phyloP scores from a whole-genome alignment of 2,888 invertebrate species.

The Thumatha senex region DNA sequence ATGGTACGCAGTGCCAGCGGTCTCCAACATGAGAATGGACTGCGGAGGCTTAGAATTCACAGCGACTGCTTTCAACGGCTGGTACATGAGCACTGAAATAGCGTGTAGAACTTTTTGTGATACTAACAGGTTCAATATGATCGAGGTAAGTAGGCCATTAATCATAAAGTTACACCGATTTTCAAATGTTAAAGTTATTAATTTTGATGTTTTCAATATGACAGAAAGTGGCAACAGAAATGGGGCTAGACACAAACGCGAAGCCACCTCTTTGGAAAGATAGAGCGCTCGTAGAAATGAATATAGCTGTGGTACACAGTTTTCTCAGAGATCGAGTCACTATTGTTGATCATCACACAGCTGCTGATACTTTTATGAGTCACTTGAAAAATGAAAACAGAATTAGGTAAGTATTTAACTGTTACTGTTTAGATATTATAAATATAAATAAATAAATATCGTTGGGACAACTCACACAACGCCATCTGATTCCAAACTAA shows the following conservation, averaged over 20 bases:
- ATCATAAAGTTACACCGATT: too few relatives aligned
- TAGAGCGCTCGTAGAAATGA: constrained; percentile 94
- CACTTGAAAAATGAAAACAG: constrained; percentile 95
- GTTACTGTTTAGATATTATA: not conserved
- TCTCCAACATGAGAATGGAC: constrained; percentile 95
- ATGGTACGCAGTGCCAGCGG: constrained; percentile 96
- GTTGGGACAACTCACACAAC: too few relatives aligned
- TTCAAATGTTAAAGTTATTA: too few relatives aligned
- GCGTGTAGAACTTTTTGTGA: constrained; percentile 96
- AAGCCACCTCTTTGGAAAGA: constrained; percentile 96
- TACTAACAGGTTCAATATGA: constrained; percentile 90
- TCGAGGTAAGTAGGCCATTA: constrained; percentile 86
- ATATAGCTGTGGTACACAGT: constrained; percentile 95
- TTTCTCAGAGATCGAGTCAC: constrained; percentile 93
- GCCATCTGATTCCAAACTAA: too few relatives aligned
- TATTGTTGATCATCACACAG: constrained; percentile 97
- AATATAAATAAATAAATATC: too few relatives aligned
- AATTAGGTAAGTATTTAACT: constrained; percentile 83
- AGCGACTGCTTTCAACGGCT: constrained; percentile 96
- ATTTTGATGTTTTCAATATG: too few relatives aligned
- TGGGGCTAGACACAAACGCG: constrained; percentile 94
- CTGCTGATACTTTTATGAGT: constrained; percentile 97
- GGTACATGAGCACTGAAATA: constrained; percentile 99
- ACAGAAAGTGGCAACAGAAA: constrained; percentile 87
- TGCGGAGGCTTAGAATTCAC: constrained; percentile 97